Evolutionary conservation across 1,140 invertebrate species (phyloP), one percentile per base, ranked within the genome.

Genomic region (Pseudomyrmex dendroicus): DNA sequence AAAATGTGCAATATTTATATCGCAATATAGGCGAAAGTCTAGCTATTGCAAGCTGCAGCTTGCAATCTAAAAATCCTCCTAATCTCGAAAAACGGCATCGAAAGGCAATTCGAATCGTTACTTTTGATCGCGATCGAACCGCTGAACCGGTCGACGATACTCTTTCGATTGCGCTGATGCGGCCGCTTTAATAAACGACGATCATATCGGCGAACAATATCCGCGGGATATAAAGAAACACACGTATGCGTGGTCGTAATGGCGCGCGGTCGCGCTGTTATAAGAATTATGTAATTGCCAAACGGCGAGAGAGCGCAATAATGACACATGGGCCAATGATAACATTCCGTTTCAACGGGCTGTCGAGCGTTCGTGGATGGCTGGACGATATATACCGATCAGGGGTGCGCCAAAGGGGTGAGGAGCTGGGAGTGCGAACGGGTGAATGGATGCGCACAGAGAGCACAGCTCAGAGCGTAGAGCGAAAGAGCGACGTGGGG

Each of bases 221-320:
- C 35, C 63, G 64, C 62, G 54, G 74, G 54, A 59, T 64, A 66
- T 57, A 73, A 86, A 87, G 85, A 87, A 86, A 87, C 54, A 87
- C 54, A 46, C 15, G 56, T 84, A 73, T 10, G 67, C 64, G 70
- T 52, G 46, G 61, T 66, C 66, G 76, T 66, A 73, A 82, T 50
- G 54, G 2, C 15, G 35, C 35, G 35, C 9, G 54, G 25, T 7
- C 67, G 22, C 52, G 48, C 83, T 59, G 87, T 7, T 35, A 89
- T 90, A 93, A 92, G 91, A 93, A 92, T 92, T 87, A 90, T 84
- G 89, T 89, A 91, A 92, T 89, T 90, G 85, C 89, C 89, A 88
- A 77, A 86, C 84, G 80, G 74, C 83, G 73, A 70, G 73, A 70
- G 88, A 78, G 76, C 78, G 84, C 87, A 87, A 92, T 92, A 92